Base-by-base conservation (phyloP, 2,113 vertebrate species). In the Eulemur macaco region DNA sequence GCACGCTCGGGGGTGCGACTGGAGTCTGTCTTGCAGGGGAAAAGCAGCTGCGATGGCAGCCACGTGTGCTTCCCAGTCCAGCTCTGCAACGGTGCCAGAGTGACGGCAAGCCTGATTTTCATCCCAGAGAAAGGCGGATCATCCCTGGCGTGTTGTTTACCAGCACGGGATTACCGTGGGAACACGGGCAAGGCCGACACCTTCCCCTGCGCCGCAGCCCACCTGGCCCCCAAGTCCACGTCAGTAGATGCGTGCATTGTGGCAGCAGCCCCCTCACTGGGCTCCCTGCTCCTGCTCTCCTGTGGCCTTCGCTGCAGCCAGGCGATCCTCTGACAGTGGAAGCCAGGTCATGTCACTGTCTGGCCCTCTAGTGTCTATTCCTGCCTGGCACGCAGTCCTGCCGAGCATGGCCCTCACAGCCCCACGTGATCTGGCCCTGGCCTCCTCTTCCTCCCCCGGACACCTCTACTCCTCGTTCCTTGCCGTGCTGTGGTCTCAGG, bases 1-100 rank as follows among this genome's bases (percentile, higher is more conserved):
- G 50, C 1, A 0, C 5, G 27, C 56, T 76, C 5, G 37, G 42
- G 47, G 37, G n/a, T 74, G 21, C 39, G 21, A 0, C 10, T 5
- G 45, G 45, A 63, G 29, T 0, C 0, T 2, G 34, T 73, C 39
- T 80, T 78, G 45, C 5, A 68, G 69, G 60, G 52, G 84, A 42
- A 47, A 25, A 17, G 18, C 45, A 76, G 90, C 71, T 77, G 47
- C 31, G 54, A 18, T 0, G 9, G 34, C 37, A n/a, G 91, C 76
- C 60, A 34, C 29, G 1, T 39, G 27, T 14, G 13, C 64, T 73
- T 71, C 60, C 27, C 18, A 1, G 29, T 60, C 68, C 29, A 47
- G 0, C 71, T 42, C 37, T 25, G 42, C 9, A 5, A 42, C 6
- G 58, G 34, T 15, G 4, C 20, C 23, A 8, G 60, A 42, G 58